Percentiles rank a stretch among this genome's conserved stretches.
phyloP scores from a whole-genome alignment of 2,113 vertebrate genomes.

The Xiphophorus maculatus region DNA sequence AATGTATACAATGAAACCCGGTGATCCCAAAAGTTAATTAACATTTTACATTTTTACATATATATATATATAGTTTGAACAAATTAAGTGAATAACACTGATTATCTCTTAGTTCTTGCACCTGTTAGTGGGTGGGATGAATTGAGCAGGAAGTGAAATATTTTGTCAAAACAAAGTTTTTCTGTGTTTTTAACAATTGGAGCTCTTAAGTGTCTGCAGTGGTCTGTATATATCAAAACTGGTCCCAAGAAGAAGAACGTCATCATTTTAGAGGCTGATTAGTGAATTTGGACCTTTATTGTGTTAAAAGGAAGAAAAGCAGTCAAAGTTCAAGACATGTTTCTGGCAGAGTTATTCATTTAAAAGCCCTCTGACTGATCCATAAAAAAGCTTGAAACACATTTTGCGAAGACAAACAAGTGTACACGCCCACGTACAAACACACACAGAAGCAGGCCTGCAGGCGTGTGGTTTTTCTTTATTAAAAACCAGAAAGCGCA shows the following conservation, averaged over 20 bases:
- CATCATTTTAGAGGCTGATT: background rate
- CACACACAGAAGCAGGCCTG: conserved; percentile 23
- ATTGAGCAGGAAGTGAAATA: background rate
- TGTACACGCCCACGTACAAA: background rate
- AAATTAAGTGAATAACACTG: background rate
- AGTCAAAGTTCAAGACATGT: background rate
- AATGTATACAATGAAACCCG: background rate
- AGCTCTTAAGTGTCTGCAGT: no score
- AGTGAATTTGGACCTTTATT: background rate
- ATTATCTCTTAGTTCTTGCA: background rate
- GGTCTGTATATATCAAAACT: background rate
- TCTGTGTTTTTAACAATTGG: background rate
- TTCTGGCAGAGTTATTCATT: background rate
- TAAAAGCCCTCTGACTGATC: background rate
- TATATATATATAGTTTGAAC: background rate
- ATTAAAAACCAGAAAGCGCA: conserved; percentile 80
- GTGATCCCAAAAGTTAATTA: no score
- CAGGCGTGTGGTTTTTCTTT: conserved; percentile 70
- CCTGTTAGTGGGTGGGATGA: background rate
- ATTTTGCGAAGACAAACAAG: background rate
- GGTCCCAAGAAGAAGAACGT: background rate
- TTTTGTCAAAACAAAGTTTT: background rate
- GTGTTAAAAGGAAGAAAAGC: background rate
- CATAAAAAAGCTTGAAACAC: background rate
- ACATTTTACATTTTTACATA: no score